Conservation (phyloP, 2,113 vertebrate genomes). For the Protobothrops flavoviridis region DNA sequence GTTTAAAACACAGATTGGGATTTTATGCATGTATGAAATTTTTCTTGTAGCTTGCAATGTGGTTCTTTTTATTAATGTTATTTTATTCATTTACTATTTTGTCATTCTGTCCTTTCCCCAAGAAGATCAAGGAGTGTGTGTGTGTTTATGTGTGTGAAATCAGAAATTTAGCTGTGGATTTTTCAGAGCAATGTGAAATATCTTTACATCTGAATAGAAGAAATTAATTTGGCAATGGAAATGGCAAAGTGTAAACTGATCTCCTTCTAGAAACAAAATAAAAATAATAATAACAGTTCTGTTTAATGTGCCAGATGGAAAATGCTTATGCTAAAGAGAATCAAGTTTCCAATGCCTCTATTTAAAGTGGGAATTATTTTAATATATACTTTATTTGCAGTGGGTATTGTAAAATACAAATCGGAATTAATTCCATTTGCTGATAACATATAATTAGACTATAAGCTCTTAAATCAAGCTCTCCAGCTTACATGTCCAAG, state of each 20-base stretch:
- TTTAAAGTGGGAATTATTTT: slow-evolving; percentile 24
- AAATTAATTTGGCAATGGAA: slow-evolving; percentile 43
- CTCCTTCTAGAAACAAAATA: slow-evolving; percentile 30
- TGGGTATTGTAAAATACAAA: background rate
- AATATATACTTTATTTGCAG: background rate
- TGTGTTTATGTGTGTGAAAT: background rate
- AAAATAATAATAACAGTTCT: slow-evolving; percentile 21
- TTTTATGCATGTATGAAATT: background rate
- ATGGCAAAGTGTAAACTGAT: slow-evolving; percentile 28
- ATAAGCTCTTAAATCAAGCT: background rate
- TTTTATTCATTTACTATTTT: background rate
- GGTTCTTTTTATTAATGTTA: background rate
- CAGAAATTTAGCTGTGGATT: slow-evolving; percentile 19
- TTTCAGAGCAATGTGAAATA: slow-evolving; percentile 28
- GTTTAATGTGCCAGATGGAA: background rate
- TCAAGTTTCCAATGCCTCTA: background rate
- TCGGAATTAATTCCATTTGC: background rate
- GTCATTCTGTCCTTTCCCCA: background rate
- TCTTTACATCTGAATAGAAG: slow-evolving; percentile 15
- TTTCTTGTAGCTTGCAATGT: background rate
- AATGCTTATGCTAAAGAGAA: background rate
- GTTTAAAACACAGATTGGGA: background rate
- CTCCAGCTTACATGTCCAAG: background rate
- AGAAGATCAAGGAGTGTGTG: background rate
- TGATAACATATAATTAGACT: background rate